Evolutionary conservation across 2,888 invertebrate species (phyloP), one percentile per base, ranked within the genome.

Genomic region (Plagodis pulveraria): DNA sequence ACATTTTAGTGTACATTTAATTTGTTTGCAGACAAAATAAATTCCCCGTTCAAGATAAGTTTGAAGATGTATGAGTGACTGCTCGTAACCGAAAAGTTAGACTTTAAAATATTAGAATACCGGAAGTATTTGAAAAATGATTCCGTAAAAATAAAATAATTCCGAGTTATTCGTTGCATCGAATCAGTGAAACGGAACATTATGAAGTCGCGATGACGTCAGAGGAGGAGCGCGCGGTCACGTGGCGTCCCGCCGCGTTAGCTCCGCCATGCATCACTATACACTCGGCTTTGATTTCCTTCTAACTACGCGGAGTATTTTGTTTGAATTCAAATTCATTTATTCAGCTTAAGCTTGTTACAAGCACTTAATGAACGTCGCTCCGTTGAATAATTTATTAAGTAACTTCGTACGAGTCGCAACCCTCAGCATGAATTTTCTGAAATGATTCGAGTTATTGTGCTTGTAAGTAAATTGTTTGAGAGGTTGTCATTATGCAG

Each of bases 361-460:
- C 68, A 62, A 71, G 70, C 67, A 74, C 69, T 67, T 77, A 73
- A 74, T 73, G 73, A 75, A 72, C 70, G 70, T 57, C 67, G 68
- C 67, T 61, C 44, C 52, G 60, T 52, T 72, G 72, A 73, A 76
- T 77, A 71, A 76, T 76, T 63, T 65, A 69, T 53, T 50, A 22
- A 60, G 50, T 54, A 60, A 50, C 52, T 55, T 40, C 34, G 58
- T 55, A 51, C 54, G 62, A 55, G 62, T 53, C 48, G 46, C 52
- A 40, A 51, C 48, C 52, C 48, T 46, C 52, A 40, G 54, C 48
- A 43, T 56, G 55, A 35, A 44, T 51, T 63, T 46, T 50, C 47
- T 56, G 57, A 61, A 59, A 56, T 56, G 62, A 61, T 63, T 62
- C 53, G 56, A 63, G 62, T 59, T 59, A 61, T 65, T 60, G 64